These are phyloP conservation scores for Cyanoramphus novaezelandiae DNA, from an alignment of 2,113 vertebrate genomes.

Conservation along the genomic window DNA sequence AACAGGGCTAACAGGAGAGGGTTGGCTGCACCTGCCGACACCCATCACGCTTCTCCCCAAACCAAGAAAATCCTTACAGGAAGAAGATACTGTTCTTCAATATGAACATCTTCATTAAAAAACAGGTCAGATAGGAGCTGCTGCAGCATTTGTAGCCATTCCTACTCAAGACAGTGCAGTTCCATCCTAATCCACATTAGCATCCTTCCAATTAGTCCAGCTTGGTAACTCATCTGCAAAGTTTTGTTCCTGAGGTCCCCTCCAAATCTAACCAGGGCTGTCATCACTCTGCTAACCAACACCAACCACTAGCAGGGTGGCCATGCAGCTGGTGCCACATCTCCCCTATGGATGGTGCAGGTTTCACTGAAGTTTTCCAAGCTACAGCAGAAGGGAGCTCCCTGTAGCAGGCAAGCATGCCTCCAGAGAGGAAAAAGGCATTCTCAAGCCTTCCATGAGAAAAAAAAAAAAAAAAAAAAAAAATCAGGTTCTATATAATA, in stretches of 20 bases:
- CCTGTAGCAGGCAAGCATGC: accelerated
- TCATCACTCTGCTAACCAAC: not conserved
- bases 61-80: not conserved
- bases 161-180: not conserved
- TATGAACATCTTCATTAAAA: not conserved
- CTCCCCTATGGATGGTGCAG: not conserved
- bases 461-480: not conserved
- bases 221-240: not conserved
- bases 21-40: not conserved
- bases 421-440: not conserved
- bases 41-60: not conserved
- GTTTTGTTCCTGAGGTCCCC: not conserved
- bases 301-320: not conserved
- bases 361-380: not conserved
- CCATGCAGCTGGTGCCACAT: not conserved
- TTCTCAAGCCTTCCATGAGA: not conserved
- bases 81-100: not conserved
- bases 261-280: not conserved
- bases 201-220: not conserved
- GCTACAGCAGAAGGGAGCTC: not conserved
- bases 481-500: not conserved
- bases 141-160: not conserved
- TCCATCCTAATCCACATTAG: not conserved
- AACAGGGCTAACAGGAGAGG: not conserved
- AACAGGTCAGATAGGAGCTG: not conserved